These are phyloP conservation scores for Erinaceus europaeus DNA, from an alignment of 2,113 vertebrate species.

Conservation along the genomic window DNA sequence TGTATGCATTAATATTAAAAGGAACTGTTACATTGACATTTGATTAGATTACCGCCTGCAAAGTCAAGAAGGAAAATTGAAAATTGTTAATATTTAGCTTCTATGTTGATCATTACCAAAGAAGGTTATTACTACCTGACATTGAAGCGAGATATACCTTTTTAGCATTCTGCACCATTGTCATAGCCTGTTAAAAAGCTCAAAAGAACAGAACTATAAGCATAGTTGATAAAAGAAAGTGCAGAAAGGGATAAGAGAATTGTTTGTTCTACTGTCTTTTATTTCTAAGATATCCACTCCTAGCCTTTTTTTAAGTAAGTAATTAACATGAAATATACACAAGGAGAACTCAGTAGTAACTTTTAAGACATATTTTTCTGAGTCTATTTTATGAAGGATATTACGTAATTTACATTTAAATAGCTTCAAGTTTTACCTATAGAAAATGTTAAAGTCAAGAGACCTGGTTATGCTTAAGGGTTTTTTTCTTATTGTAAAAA, in stretches of 20 bases:
- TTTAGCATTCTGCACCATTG: slow-evolving; percentile 42
- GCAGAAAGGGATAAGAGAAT: neutral
- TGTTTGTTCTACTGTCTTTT: neutral
- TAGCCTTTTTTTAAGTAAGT: slow-evolving; percentile 24
- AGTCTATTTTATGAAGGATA: neutral
- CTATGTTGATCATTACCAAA: slow-evolving; percentile 42
- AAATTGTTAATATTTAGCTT: slow-evolving; percentile 53
- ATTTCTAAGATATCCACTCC: neutral
- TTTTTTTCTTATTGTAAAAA: neutral
- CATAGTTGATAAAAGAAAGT: slow-evolving; percentile 22
- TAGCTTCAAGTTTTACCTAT: neutral
- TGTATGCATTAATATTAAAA: slow-evolving; percentile 49
- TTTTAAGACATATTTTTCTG: neutral
- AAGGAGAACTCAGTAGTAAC: neutral
- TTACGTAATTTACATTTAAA: slow-evolving; percentile 8
- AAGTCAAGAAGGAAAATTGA: slow-evolving; percentile 41
- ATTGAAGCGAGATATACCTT: slow-evolving; percentile 21
- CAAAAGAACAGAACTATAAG: slow-evolving; percentile 17
- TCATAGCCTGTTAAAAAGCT: neutral
- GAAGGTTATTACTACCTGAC: slow-evolving; percentile 50
- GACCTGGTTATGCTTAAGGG: neutral
- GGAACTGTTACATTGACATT: slow-evolving; percentile 8
- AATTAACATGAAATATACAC: slow-evolving; percentile 22
- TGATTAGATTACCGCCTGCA: slow-evolving; percentile 35
- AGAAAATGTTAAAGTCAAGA: neutral